Percentiles rank a stretch among this genome's conserved stretches.
phyloP scores from a whole-genome alignment of 2,888 invertebrate species.

The Oxyteleia sp. region DNA sequence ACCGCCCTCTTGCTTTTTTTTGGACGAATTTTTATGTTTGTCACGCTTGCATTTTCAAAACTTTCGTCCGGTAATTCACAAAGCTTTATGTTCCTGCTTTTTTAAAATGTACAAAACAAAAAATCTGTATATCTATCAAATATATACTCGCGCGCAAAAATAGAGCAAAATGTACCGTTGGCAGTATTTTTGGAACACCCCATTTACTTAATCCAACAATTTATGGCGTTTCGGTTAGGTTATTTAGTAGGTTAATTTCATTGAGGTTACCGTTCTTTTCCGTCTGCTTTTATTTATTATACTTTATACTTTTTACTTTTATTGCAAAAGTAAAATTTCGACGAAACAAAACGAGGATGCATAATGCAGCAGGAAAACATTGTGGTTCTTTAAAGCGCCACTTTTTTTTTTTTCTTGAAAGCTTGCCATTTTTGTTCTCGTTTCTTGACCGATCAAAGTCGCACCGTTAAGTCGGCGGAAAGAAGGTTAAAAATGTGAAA shows the following conservation, averaged over 20 bases:
- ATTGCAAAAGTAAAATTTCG: too few species aligned
- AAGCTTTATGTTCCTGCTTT: constrained; percentile 15
- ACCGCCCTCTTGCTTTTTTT: not conserved
- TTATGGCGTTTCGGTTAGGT: constrained; percentile 25
- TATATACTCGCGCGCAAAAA: constrained; percentile 22
- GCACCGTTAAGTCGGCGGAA: constrained; percentile 33
- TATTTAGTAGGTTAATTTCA: too few species aligned
- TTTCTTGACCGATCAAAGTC: constrained; percentile 46
- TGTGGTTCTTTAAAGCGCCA: constrained; percentile 15
- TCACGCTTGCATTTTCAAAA: constrained; percentile 4
- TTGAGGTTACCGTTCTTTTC: not conserved
- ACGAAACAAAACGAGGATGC: not conserved
- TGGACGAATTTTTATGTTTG: constrained; percentile 22
- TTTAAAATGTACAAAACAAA: not conserved
- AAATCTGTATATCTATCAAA: constrained; percentile 36
- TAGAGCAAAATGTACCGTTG: constrained; percentile 35
- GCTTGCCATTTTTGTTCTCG: constrained; percentile 27
- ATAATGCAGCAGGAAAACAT: constrained; percentile 1
- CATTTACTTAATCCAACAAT: constrained; percentile 50
- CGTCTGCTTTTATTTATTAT: not conserved
- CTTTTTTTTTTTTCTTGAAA: too few species aligned
- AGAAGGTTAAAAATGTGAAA: constrained; percentile 50
- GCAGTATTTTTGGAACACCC: constrained; percentile 46
- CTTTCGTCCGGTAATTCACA: not conserved
- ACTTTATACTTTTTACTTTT: too few species aligned